These are phyloP conservation scores for Stenchaetothrips biformis DNA, from an alignment of 2,888 invertebrate genomes.

Conservation along the genomic window DNA sequence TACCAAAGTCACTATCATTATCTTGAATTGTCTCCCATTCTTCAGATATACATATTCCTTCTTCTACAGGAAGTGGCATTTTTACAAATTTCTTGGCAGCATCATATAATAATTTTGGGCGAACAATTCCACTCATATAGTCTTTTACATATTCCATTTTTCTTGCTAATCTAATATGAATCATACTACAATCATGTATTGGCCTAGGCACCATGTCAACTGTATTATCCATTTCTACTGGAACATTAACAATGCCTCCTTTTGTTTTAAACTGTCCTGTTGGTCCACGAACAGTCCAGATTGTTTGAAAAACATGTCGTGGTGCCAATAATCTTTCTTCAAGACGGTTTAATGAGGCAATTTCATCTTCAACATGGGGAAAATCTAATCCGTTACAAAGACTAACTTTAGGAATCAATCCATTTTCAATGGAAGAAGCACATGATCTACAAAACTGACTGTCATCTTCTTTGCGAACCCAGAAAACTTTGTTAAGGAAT, in stretches of 20 bases:
- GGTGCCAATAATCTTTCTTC: constrained; percentile 35
- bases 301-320: constrained; percentile 35
- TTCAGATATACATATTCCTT: constrained; percentile 33
- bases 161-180: constrained; percentile 34
- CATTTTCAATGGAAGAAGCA: constrained; percentile 30
- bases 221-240: constrained; percentile 35
- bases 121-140: constrained; percentile 32
- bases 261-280: constrained; percentile 35
- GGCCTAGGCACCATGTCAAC: constrained; percentile 32
- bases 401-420: constrained; percentile 33
- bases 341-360: constrained; percentile 32
- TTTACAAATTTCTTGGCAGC: constrained; percentile 32
- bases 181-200: constrained; percentile 33
- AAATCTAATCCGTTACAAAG: constrained; percentile 34
- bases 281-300: constrained; percentile 32
- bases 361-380: constrained; percentile 31
- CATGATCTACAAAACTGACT: constrained; percentile 33
- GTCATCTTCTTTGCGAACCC: too few species aligned
- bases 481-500: too few species aligned
- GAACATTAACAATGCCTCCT: constrained; percentile 36
- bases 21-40: constrained; percentile 27
- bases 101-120: constrained; percentile 31
- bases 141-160: constrained; percentile 33
- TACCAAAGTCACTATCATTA: constrained; percentile 26
- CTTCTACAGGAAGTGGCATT: constrained; percentile 31